A percentile compares a stretch with the other conserved stretches of the same genome.
phyloP scores from a whole-genome alignment of 2,797 vertebrate genomes.

The Cuniculus paca region DNA sequence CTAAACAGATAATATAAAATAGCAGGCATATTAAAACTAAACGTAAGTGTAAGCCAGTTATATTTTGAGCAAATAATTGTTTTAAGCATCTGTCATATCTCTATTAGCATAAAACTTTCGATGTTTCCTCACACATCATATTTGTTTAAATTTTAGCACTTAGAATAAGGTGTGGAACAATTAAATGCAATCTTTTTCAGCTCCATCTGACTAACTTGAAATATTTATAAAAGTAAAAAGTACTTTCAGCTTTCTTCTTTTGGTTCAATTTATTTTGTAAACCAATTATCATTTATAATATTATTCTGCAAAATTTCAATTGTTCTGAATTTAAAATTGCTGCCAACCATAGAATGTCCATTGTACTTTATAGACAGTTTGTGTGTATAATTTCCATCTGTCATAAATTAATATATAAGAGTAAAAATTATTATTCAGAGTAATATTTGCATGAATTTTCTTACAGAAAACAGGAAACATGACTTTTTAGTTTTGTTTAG shows the following conservation, averaged over 20 bases:
- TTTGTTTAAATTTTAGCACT: constrained; percentile 10
- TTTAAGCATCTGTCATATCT: not conserved
- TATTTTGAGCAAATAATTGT: constrained; percentile 23
- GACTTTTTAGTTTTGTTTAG: not conserved
- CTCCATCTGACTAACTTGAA: not conserved
- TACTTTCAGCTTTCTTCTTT: not conserved
- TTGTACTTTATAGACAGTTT: not conserved
- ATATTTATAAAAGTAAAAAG: not conserved
- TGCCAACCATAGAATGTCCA: not conserved
- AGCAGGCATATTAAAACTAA: constrained; percentile 16
- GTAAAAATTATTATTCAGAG: not conserved
- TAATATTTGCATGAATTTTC: not conserved
- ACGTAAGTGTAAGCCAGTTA: constrained; percentile 3
- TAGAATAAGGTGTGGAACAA: not conserved
- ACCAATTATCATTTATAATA: not conserved
- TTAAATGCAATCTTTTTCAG: constrained; percentile 14
- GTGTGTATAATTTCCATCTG: not conserved
- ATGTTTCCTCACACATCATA: not conserved
- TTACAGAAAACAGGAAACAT: not conserved
- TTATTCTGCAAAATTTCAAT: not conserved
- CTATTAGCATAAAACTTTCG: not conserved
- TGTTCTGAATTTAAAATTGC: not conserved
- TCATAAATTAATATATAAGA: not conserved
- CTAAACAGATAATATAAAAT: not conserved
- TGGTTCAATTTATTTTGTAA: not conserved